phyloP scores from a whole-genome alignment of 2,797 vertebrate genomes.

The Lacerta viridis region DNA sequence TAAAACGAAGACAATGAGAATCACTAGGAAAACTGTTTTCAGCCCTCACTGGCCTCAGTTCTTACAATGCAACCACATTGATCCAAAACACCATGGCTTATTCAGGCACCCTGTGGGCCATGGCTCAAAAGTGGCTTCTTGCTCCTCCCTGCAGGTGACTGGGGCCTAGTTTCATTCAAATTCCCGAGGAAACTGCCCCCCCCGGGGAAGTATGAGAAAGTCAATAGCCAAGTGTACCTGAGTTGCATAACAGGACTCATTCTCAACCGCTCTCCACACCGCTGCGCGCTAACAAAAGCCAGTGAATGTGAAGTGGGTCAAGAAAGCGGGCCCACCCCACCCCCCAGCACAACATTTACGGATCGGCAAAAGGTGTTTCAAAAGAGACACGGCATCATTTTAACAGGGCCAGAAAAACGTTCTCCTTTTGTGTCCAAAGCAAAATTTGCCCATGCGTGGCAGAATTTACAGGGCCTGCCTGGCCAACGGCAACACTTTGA shows the following conservation, averaged over 20 bases:
- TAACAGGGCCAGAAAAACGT: not conserved
- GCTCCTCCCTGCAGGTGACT: not conserved
- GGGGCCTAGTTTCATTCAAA: slow-evolving; percentile 12
- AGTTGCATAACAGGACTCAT: slow-evolving; percentile 31
- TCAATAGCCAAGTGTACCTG: not conserved
- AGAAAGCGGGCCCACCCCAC: not conserved
- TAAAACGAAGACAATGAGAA: not conserved
- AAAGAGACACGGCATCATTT: not conserved
- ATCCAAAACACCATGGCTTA: not conserved
- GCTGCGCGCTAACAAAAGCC: slow-evolving; percentile 6
- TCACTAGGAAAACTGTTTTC: not conserved
- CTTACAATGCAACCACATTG: not conserved
- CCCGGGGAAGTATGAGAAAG: not conserved
- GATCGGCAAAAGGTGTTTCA: not conserved
- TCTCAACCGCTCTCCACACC: not conserved
- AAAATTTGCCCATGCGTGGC: not conserved
- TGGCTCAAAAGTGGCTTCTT: not conserved
- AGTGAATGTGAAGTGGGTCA: slow-evolving; percentile 7
- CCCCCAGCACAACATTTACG: not conserved
- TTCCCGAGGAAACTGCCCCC: not conserved
- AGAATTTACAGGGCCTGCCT: not conserved
- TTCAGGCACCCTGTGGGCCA: not conserved
- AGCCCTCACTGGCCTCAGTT: not conserved
- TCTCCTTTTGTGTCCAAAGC: not conserved
- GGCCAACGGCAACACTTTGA: not conserved